Evolutionary conservation across 1,140 invertebrate genomes (phyloP).

Genomic region (Cyclargus thomasi): DNA sequence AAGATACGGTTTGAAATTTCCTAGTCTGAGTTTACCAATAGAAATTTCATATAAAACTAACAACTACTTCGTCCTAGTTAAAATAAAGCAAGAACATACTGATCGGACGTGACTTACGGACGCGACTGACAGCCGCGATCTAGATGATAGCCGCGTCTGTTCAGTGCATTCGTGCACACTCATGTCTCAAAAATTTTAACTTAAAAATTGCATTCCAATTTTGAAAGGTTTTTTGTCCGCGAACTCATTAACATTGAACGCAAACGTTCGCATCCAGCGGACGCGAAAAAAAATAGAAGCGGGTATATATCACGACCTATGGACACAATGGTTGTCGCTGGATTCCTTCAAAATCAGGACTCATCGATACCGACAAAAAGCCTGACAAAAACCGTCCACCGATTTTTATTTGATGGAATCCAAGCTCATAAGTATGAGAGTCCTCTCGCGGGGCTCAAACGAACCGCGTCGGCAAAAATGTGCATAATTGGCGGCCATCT

Average conservation of each 20-base stretch:
- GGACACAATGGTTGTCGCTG: constrained; percentile 25
- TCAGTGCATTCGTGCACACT: not conserved
- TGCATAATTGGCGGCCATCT: constrained; percentile 64
- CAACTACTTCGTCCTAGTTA: no score
- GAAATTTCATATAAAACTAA: no score
- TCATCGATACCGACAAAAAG: constrained; percentile 69
- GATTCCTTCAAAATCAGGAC: constrained; percentile 63
- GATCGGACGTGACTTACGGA: no score
- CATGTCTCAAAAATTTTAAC: not conserved
- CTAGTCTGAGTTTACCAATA: no score
- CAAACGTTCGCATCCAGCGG: not conserved
- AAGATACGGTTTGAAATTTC: no score
- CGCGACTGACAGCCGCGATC: no score
- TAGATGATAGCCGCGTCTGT: no score
- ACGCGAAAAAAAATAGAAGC: not conserved
- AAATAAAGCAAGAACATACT: no score
- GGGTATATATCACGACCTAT: constrained; percentile 17
- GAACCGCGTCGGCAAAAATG: constrained; percentile 66
- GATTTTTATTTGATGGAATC: constrained; percentile 72
- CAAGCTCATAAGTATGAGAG: constrained; percentile 55
- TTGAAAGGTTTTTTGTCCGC: not conserved
- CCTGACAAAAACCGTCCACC: constrained; percentile 50
- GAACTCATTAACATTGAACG: constrained; percentile 4
- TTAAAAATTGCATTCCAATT: not conserved
- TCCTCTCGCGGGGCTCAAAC: constrained; percentile 49